Evolutionary conservation across 2,797 vertebrate genomes (phyloP).

Genomic region (Liasis olivaceus): DNA sequence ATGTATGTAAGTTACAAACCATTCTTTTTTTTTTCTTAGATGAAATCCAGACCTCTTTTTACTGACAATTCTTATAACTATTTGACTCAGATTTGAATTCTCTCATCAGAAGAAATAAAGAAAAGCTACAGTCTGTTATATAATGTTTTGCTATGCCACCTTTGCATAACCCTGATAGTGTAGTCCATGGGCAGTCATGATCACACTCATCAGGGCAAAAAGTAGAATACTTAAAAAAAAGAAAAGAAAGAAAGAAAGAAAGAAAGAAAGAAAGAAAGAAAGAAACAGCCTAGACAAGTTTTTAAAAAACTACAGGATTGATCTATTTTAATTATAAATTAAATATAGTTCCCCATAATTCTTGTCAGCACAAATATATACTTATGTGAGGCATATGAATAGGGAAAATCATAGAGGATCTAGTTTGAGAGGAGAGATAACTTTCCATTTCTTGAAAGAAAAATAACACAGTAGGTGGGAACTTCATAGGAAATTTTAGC

Average conservation of each 20-base stretch:
- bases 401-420: background rate
- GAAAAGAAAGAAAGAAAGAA: too few relatives aligned
- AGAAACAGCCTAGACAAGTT: background rate
- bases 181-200: conserved; percentile 30
- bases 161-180: background rate
- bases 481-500: background rate
- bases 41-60: conserved; percentile 23
- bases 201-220: conserved; percentile 10
- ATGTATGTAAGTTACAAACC: conserved; percentile 43
- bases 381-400: background rate
- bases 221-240: background rate
- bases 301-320: background rate
- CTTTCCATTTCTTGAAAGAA: background rate
- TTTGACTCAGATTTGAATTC: conserved; percentile 32
- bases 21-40: conserved; percentile 46
- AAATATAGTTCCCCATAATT: background rate
- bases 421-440: background rate
- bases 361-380: background rate
- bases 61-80: conserved; percentile 8
- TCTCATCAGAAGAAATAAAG: conserved; percentile 41
- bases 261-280: too few relatives aligned
- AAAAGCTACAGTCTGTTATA: conserved; percentile 31
- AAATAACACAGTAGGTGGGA: background rate
- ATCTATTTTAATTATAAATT: background rate
- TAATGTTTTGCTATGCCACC: conserved; percentile 41